A percentile compares a stretch with the other conserved stretches of the same genome.
Conservation (phyloP, 2,113 vertebrate genomes). For the Anguilla japonica region DNA sequence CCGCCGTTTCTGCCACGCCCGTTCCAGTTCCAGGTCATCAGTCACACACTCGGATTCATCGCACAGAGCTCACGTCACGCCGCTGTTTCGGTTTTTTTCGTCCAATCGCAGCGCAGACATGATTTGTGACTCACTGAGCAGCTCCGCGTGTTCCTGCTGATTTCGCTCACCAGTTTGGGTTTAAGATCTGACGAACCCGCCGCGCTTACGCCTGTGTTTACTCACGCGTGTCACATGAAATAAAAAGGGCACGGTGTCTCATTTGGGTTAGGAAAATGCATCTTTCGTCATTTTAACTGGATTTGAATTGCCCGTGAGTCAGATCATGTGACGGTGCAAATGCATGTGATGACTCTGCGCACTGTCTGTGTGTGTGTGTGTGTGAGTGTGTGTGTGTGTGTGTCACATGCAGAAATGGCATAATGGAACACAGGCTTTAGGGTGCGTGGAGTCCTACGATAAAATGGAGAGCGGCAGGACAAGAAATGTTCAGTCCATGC, state of each 20-base stretch:
- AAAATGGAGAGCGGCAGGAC: background rate
- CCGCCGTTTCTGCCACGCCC: background rate
- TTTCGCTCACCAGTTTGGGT: too few relatives aligned
- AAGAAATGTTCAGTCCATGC: background rate
- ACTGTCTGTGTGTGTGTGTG: background rate
- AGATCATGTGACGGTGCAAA: background rate
- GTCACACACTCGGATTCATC: background rate
- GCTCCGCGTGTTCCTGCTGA: too few relatives aligned
- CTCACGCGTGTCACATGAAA: background rate
- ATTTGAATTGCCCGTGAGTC: background rate
- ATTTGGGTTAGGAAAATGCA: too few relatives aligned
- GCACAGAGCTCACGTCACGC: background rate
- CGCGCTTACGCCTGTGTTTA: background rate
- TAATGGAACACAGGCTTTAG: background rate
- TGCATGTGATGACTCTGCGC: background rate
- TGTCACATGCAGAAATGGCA: background rate
- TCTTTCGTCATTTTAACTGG: background rate
- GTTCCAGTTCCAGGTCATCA: background rate
- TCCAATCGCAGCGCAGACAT: background rate
- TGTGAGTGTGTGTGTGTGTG: background rate
- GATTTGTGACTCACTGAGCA: background rate
- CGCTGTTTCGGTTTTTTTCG: background rate
- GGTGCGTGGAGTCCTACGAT: background rate
- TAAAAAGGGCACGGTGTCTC: background rate
- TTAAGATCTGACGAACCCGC: too few relatives aligned